Evolutionary conservation across 2,888 invertebrate species (phyloP).

Genomic region (Caenorhabditis afra): DNA sequence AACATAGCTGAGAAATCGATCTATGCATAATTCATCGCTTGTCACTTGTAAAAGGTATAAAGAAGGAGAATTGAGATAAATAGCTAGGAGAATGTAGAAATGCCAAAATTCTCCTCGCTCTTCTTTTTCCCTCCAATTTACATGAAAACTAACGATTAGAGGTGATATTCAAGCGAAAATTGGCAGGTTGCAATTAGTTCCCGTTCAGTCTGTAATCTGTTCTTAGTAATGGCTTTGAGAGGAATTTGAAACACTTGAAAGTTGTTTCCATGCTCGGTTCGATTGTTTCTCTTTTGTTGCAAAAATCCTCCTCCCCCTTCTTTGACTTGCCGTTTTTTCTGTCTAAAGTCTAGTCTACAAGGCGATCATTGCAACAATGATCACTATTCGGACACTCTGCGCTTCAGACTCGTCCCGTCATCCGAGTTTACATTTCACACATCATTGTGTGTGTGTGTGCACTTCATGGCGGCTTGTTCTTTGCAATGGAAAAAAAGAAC

Average conservation of each 20-base stretch:
- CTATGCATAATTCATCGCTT: neutral
- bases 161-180: too few species aligned
- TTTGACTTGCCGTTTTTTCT: neutral
- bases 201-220: too few species aligned
- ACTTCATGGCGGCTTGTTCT: slow-evolving; percentile 19
- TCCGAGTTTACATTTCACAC: slow-evolving; percentile 39
- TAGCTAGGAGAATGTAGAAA: neutral
- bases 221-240: too few species aligned
- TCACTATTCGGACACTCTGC: slow-evolving; percentile 7
- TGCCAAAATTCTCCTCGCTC: neutral
- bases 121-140: neutral
- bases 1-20: neutral
- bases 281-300: neutral
- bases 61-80: neutral
- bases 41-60: neutral
- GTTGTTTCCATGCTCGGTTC: neutral
- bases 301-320: neutral
- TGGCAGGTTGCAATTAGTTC: too few species aligned
- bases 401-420: neutral
- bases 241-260: too few species aligned
- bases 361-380: slow-evolving; percentile 46
- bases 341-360: neutral
- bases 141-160: too few species aligned
- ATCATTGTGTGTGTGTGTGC: slow-evolving; percentile 22
- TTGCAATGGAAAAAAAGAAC: slow-evolving; percentile 3